Percentiles rank a stretch among this genome's conserved stretches.
Conservation (phyloP, 2,888 invertebrate species). For the Cloeon dipterum region DNA sequence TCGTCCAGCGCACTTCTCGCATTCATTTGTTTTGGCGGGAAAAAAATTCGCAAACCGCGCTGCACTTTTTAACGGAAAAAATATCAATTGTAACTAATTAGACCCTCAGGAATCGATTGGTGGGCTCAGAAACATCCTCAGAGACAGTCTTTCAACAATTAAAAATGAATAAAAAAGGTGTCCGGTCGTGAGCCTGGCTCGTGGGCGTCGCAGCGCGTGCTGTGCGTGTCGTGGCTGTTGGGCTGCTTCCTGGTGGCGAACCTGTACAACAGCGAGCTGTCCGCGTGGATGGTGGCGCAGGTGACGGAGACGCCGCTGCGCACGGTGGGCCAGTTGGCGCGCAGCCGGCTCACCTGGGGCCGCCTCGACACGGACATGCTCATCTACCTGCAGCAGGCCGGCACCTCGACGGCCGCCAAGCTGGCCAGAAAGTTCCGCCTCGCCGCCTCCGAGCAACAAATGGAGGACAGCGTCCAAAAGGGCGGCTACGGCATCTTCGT, state of each 20-base stretch:
- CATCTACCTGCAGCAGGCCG: neutral
- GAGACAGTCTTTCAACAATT: no score
- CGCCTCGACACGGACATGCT: neutral
- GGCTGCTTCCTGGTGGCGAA: neutral
- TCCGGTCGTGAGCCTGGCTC: neutral
- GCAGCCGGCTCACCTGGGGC: neutral
- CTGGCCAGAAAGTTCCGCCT: neutral
- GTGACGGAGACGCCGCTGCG: neutral
- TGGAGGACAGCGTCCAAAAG: neutral
- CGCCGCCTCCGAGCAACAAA: neutral
- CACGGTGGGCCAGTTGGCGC: neutral
- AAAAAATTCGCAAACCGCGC: no score
- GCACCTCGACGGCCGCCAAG: neutral
- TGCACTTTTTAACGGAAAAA: no score
- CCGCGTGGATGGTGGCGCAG: slow-evolving; percentile 1
- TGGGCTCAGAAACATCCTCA: no score
- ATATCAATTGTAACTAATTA: no score
- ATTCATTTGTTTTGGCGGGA: no score
- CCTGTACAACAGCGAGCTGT: neutral
- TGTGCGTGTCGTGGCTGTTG: neutral
- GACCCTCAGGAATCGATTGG: no score
- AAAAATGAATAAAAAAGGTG: no score
- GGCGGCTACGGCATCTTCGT: neutral
- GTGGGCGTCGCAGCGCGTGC: neutral
- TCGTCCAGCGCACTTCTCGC: no score